Evolutionary conservation across 2,888 invertebrate genomes (phyloP), one percentile per base, ranked within the genome.

Genomic region (Sesia bembeciformis): DNA sequence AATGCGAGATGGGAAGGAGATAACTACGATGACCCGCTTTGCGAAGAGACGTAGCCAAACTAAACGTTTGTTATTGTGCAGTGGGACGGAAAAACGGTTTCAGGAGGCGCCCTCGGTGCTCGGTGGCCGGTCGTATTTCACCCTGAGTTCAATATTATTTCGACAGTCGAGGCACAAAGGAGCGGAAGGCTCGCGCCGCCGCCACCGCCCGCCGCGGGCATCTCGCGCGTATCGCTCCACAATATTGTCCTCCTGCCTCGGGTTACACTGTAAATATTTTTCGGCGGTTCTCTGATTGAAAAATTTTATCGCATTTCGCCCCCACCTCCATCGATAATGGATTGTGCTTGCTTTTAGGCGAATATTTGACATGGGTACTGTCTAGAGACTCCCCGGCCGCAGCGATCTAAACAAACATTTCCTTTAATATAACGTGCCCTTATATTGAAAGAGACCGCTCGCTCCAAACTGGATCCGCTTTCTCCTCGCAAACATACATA

Each of bases 191-290:
- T 78, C 75, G 78, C 70, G 70, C 72, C 76, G 70, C 63, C 66
- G 67, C 23, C 23, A 2, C 23, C 23, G 23, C 23, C 69, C 62
- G 82, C 84, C 84, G 78, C 80, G 76, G 81, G 84, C 81, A 68
- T 68, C 72, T 70, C 74, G 76, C 74, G 77, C 77, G 76, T 78
- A 76, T 77, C 83, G 78, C 78, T 76, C 71, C 72, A 78, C 87
- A 86, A 89, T 88, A 89, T 87, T 88, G 86, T 87, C 84, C 81
- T 81, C 81, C 70, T 66, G 85, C 84, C 84, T 87, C 82, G 76
- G 84, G 85, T 85, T 87, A 87, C 84, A 81, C 78, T 80, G 86
- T 86, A 86, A 83, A 88, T 86, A 88, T 87, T 87, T 86, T 85
- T 86, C 80, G 84, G 82, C 72, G 79, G 83, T 76, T 76, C 80